A percentile compares a stretch with the other conserved stretches of the same genome.
phyloP scores from a whole-genome alignment of 2,113 vertebrate species.

The Coreoperca whiteheadi region DNA sequence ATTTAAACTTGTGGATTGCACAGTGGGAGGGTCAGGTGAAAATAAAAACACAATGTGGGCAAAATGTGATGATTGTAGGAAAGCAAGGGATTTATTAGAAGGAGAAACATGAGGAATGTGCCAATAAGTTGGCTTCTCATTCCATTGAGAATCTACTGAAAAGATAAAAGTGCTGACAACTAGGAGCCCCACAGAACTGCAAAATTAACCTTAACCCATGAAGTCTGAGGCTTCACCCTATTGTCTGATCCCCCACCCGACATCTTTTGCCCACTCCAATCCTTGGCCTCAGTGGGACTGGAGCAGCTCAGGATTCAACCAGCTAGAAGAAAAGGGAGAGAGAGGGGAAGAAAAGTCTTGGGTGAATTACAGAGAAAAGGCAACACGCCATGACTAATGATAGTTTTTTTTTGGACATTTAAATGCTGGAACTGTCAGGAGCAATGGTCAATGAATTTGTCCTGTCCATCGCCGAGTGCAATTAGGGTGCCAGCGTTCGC shows the following conservation, averaged over 20 bases:
- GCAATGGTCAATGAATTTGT: neutral
- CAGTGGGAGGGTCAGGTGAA: neutral
- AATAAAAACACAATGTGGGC: neutral
- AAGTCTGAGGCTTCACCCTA: slow-evolving; percentile 15
- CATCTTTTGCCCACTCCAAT: slow-evolving; percentile 34
- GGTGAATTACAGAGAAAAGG: slow-evolving; percentile 33
- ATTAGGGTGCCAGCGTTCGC: neutral
- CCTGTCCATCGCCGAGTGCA: neutral
- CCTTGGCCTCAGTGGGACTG: slow-evolving; percentile 56
- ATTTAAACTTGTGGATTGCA: neutral
- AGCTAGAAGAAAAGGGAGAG: slow-evolving; percentile 78
- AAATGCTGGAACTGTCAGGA: slow-evolving; percentile 6
- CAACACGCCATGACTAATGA: slow-evolving; percentile 14
- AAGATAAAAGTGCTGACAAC: slow-evolving; percentile 30
- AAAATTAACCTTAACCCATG: slow-evolving; percentile 30
- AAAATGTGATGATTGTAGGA: slow-evolving; percentile 58
- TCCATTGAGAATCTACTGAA: slow-evolving; percentile 35
- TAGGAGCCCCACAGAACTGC: slow-evolving; percentile 12
- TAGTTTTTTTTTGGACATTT: neutral
- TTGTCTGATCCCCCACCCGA: slow-evolving; percentile 9
- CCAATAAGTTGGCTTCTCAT: slow-evolving; percentile 22
- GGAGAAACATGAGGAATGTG: slow-evolving; percentile 20
- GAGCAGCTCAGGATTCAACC: slow-evolving; percentile 78
- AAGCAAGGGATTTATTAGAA: slow-evolving; percentile 77
- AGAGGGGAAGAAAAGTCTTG: slow-evolving; percentile 38